Evolutionary conservation across 2,113 vertebrate species (phyloP).

Genomic region (Accipiter virgatus): DNA sequence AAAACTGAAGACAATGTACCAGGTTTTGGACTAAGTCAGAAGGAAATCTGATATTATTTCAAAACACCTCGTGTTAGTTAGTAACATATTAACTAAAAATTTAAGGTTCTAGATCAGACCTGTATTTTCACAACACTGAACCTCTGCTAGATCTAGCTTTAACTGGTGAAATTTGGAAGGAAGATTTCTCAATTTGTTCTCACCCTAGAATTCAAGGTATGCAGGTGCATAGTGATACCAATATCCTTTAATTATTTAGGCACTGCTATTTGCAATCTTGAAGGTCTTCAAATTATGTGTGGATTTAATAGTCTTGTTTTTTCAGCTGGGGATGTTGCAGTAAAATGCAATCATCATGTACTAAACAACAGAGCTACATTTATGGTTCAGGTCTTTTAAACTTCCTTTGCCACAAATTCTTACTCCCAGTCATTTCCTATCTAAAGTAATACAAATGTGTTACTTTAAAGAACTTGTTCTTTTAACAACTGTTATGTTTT

Average conservation of each 20-base stretch:
- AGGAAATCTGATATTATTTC: neutral
- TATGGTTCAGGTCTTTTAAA: neutral
- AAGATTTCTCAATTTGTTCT: neutral
- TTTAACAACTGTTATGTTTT: neutral
- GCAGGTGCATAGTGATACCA: neutral
- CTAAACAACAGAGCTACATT: neutral
- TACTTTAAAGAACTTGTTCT: neutral
- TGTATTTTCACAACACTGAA: neutral
- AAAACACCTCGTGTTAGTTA: neutral
- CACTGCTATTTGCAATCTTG: neutral
- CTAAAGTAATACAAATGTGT: neutral
- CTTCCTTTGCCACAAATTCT: neutral
- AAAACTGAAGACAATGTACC: neutral
- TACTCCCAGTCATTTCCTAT: neutral
- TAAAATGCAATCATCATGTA: neutral
- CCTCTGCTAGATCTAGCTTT: neutral
- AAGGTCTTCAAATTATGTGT: neutral
- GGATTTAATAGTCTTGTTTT: neutral
- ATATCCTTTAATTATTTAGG: neutral
- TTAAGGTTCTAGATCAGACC: neutral
- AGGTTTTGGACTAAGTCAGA: neutral
- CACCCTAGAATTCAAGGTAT: neutral
- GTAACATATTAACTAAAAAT: neutral
- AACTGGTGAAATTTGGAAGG: neutral
- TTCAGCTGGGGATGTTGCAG: neutral